Base-by-base conservation (phyloP, 2,113 vertebrate species). In the Ceuthmochares aereus region DNA sequence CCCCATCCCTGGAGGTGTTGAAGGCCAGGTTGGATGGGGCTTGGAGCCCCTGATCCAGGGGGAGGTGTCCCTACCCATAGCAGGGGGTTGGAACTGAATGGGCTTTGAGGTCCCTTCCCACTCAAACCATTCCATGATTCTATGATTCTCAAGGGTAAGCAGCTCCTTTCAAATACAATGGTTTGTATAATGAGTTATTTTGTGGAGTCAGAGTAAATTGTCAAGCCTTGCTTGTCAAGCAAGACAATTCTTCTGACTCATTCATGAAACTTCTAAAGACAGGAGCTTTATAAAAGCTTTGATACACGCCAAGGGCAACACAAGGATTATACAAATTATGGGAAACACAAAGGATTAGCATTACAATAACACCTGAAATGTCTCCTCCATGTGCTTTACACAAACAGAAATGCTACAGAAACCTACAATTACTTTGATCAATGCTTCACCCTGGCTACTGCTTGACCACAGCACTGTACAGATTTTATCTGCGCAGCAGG, bases 251-350 rank as follows among this genome's bases (percentile, higher is more conserved):
- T 91, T 64, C 69, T 49, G 27, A 29, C 58, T 74, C 49, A 34
- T 56, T 82, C 34, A 20, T 40, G 66, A 49, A 82, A 64, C 30
- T 87, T 74, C 45, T 79, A 12, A 23, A n/a, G 66, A 76, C 43
- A 89, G 45, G 30, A 90, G 45, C 66, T 87, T 89, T 52, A 36
- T 7, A 75, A 29, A 87, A 16, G 47, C 63, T 81, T 45, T 66
- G 21, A 27, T 45, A 77, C 34, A 34, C 32, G 73, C 87, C 60
- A n/a, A 82, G 34, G 69, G 74, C 69, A 79, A 81, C 6, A 25
- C 30, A 87, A 84, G 60, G 64, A 81, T 87, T 90, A 93, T 27
- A 89, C 73, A 93, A 89, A 93, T 89, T 36, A 89, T 34, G 37
- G 80, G 68, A 84, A 92, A 47, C 52, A 36, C 0, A 2, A 58